Conservation (phyloP, 1,140 invertebrate genomes). For the Drosophila arizonae region DNA sequence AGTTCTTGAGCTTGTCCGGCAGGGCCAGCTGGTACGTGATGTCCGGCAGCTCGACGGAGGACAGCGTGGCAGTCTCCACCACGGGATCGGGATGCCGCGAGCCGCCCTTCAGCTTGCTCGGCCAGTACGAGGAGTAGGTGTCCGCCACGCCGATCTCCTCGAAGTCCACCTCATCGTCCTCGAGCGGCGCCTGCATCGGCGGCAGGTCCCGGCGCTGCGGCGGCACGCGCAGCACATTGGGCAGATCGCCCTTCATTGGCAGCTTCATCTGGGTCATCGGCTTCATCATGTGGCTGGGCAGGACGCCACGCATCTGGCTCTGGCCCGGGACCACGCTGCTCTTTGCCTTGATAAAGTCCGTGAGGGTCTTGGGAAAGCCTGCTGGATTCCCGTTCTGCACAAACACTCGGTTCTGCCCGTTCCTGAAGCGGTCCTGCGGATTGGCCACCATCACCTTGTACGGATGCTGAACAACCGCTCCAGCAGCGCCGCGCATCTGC, state of each 20-base stretch:
- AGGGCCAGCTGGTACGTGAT: conserved; percentile 94
- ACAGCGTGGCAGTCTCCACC: conserved; percentile 98
- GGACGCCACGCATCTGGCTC: background rate
- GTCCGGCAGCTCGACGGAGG: conserved; percentile 97
- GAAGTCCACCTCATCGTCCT: conserved; percentile 94
- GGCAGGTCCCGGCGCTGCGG: conserved; percentile 5
- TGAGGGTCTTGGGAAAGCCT: conserved; percentile 8
- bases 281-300: background rate
- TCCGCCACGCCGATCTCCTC: conserved; percentile 98
- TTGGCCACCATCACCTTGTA: background rate
- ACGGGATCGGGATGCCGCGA: conserved; percentile 98
- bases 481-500: background rate
- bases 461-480: background rate
- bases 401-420: background rate
- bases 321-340: background rate
- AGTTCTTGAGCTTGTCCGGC: conserved; percentile 91
- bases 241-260: background rate
- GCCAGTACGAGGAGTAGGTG: conserved; percentile 99
- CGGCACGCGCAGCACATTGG: background rate
- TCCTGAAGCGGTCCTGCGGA: background rate
- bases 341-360: conserved; percentile 7
- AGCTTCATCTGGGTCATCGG: background rate
- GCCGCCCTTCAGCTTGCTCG: conserved; percentile 93
- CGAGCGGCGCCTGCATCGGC: background rate
- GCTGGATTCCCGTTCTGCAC: background rate